A percentile compares a stretch with the other conserved stretches of the same genome.
These are phyloP conservation scores for Manis pentadactyla DNA, from an alignment of 2,797 vertebrate species.

Conservation along the genomic window DNA sequence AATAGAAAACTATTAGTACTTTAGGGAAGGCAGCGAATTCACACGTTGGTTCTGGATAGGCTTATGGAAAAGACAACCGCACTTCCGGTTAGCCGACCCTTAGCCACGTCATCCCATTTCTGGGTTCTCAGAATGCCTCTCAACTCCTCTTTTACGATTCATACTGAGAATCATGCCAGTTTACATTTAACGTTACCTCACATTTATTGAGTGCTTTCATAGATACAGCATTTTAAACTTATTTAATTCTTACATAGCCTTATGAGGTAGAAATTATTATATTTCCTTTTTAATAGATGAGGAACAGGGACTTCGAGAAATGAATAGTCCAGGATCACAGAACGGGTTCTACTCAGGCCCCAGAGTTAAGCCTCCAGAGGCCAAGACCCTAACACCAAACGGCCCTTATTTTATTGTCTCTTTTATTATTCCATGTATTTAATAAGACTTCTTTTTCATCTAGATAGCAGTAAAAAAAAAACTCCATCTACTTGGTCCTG, in stretches of 20 bases:
- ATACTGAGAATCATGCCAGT: not conserved
- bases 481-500: not conserved
- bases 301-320: not conserved
- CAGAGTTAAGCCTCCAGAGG: not conserved
- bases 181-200: not conserved
- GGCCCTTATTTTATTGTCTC: not conserved
- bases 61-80: not conserved
- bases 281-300: not conserved
- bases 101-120: not conserved
- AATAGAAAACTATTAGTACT: conserved; percentile 2
- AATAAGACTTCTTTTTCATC: not conserved
- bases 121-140: not conserved
- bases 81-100: not conserved
- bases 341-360: not conserved
- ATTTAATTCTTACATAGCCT: not conserved
- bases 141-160: not conserved
- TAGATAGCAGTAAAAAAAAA: not conserved
- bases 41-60: not conserved
- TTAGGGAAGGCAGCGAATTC: not conserved
- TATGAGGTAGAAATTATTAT: not conserved
- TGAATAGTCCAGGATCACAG: not conserved
- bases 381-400: not conserved
- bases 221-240: not conserved
- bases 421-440: not conserved
- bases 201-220: not conserved